Evolutionary conservation across 2,113 vertebrate genomes (phyloP).

Genomic region (Nothocercus julius): DNA sequence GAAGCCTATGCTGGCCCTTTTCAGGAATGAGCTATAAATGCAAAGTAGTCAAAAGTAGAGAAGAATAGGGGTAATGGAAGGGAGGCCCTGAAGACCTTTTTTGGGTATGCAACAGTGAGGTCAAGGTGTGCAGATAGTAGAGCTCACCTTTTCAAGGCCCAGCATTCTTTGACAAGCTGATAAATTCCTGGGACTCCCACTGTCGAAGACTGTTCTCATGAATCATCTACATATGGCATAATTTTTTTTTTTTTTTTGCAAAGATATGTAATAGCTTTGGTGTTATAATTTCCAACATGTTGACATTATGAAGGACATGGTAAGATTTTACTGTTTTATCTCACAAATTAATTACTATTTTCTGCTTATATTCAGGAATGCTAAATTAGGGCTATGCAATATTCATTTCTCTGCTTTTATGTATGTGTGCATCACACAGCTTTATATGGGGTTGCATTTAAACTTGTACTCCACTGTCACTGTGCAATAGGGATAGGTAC

Average conservation of each 20-base stretch:
- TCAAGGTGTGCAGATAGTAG: not conserved
- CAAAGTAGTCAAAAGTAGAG: not conserved
- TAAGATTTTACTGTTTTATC: not conserved
- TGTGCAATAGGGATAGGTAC: not conserved
- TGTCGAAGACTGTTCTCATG: not conserved
- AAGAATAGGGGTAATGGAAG: not conserved
- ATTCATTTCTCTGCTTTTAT: not conserved
- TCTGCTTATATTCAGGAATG: not conserved
- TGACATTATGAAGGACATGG: not conserved
- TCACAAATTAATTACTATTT: not conserved
- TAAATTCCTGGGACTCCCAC: not conserved
- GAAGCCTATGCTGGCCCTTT: not conserved
- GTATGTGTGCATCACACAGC: not conserved
- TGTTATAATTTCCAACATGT: not conserved
- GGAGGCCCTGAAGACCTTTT: not conserved
- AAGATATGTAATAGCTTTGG: not conserved
- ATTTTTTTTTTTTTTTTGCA: not conserved
- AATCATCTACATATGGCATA: not conserved
- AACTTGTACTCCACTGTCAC: not conserved
- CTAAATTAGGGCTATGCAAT: not conserved
- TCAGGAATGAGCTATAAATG: not conserved
- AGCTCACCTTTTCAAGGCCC: not conserved
- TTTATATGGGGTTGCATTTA: not conserved
- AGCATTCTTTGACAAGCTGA: not conserved
- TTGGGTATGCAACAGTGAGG: not conserved